These are phyloP conservation scores for Abramis brama DNA, from an alignment of 2,113 vertebrate species.

Conservation along the genomic window DNA sequence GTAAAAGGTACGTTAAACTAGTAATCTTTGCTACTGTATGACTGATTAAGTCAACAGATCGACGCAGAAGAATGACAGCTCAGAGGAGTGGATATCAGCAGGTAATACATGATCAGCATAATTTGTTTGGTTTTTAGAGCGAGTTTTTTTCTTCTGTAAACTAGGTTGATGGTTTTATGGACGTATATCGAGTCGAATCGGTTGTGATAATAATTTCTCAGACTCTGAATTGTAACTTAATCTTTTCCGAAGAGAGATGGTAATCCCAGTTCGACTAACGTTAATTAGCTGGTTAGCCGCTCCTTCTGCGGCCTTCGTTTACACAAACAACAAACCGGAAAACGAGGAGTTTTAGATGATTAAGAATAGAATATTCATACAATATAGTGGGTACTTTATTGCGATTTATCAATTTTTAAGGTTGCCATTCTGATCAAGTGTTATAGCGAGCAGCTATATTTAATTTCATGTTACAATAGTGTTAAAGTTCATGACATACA, in stretches of 20 bases:
- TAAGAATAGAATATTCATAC: background rate
- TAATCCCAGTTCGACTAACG: background rate
- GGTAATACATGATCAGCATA: conserved; percentile 60
- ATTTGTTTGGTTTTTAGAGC: background rate
- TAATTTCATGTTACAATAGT: background rate
- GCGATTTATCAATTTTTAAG: background rate
- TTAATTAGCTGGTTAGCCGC: conserved; percentile 33
- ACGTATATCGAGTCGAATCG: background rate
- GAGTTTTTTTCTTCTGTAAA: background rate
- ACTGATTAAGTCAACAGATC: conserved; percentile 5
- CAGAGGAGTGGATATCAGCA: conserved; percentile 77
- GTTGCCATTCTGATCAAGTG: background rate
- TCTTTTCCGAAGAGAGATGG: background rate
- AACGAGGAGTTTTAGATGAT: background rate
- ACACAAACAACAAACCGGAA: conserved; percentile 5
- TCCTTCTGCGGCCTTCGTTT: conserved; percentile 3
- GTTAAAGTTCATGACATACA: background rate
- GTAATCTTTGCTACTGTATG: background rate
- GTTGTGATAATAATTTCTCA: background rate
- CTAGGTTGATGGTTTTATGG: background rate
- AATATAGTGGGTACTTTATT: background rate
- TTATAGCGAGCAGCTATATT: background rate
- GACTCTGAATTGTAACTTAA: background rate
- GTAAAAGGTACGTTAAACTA: background rate
- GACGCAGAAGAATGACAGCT: conserved; percentile 70